These are phyloP conservation scores for Xylota sylvarum DNA, from an alignment of 2,888 invertebrate species.

Conservation along the genomic window DNA sequence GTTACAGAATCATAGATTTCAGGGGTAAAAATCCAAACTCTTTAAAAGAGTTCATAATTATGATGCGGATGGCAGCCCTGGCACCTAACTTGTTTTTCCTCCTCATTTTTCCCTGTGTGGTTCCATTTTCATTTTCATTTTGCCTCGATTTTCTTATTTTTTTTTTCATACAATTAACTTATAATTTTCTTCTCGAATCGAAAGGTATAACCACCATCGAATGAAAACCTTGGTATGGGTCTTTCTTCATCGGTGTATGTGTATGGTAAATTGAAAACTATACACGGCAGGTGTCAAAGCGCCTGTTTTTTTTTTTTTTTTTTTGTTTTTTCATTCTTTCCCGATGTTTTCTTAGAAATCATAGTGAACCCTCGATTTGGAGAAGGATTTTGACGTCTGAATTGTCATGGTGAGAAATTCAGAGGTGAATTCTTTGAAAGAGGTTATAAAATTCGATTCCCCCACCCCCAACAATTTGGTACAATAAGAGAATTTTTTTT, in stretches of 20 bases:
- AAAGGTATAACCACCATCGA: slow-evolving; percentile 22
- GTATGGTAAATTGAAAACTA: slow-evolving; percentile 10
- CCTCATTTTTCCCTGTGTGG: neutral
- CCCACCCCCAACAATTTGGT: too few species aligned
- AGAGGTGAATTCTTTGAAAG: neutral
- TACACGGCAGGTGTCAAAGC: slow-evolving; percentile 55
- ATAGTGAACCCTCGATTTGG: neutral
- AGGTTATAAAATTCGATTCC: slow-evolving; percentile 1
- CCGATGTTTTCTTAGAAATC: neutral
- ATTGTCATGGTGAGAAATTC: neutral
- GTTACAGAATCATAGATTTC: too few species aligned
- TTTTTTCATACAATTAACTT: neutral
- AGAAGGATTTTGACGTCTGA: neutral
- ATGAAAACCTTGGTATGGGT: neutral
- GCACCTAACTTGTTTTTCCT: slow-evolving; percentile 37
- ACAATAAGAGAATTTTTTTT: neutral
- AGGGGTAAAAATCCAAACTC: too few species aligned
- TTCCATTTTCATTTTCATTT: slow-evolving; percentile 21
- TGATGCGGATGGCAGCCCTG: neutral
- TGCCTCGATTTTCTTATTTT: neutral
- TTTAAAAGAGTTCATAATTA: too few species aligned
- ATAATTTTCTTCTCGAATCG: neutral
- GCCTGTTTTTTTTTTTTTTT: neutral
- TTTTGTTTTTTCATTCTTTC: neutral
- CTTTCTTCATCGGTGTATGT: slow-evolving; percentile 4